Conservation (phyloP, 2,888 invertebrate genomes). For the Agriotes lineatus region DNA sequence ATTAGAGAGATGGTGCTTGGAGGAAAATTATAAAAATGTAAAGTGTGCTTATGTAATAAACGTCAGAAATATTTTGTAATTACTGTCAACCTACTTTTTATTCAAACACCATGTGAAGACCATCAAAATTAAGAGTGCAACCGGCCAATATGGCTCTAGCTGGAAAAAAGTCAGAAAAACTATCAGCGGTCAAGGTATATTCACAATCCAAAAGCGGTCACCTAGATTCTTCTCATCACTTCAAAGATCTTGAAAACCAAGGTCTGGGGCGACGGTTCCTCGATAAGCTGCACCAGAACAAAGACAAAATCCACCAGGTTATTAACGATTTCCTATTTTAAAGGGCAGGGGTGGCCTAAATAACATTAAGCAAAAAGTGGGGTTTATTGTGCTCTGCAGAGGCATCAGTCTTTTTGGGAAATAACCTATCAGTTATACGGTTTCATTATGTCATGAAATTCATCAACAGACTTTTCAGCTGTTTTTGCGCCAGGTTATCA, state of each 20-base stretch:
- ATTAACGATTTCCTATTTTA: constrained; percentile 1
- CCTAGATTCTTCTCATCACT: too few relatives aligned
- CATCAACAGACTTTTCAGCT: not conserved
- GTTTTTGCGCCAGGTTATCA: not conserved
- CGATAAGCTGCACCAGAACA: constrained; percentile 48
- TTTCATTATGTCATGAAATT: constrained; percentile 7
- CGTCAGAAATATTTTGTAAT: too few relatives aligned
- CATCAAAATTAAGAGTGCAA: not conserved
- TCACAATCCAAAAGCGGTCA: too few relatives aligned
- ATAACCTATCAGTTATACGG: not conserved
- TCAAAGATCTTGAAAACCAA: constrained; percentile 19
- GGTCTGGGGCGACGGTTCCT: constrained; percentile 56
- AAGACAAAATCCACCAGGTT: constrained; percentile 58
- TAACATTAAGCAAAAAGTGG: not conserved
- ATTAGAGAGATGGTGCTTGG: constrained; percentile 18
- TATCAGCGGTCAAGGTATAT: not conserved
- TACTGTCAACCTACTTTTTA: too few relatives aligned
- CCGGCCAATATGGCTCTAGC: constrained; percentile 12
- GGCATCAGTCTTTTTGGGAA: constrained; percentile 7
- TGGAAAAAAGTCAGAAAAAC: not conserved
- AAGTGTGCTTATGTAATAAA: too few relatives aligned
- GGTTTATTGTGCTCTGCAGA: not conserved
- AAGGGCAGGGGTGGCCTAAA: not conserved
- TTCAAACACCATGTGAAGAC: too few relatives aligned
- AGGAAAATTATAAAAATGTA: not conserved